These are phyloP conservation scores for Drosophila nikananu DNA, from an alignment of 1,140 invertebrate species.

Conservation along the genomic window DNA sequence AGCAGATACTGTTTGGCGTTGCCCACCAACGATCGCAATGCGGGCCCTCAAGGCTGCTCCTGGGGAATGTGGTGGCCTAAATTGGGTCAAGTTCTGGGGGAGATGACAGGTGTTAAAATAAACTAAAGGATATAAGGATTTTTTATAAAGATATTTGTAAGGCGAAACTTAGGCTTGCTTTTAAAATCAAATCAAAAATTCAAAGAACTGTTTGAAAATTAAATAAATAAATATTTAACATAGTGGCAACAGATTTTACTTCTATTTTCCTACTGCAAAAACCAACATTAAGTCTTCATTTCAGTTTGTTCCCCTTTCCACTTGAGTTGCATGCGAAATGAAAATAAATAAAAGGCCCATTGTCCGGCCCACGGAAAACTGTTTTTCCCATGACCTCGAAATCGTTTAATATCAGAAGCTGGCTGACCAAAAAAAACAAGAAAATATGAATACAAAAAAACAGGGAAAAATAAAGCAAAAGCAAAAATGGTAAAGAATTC, in stretches of 20 bases:
- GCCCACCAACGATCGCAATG: slow-evolving; percentile 35
- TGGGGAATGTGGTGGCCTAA: background rate
- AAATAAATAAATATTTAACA: background rate
- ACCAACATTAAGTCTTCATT: background rate
- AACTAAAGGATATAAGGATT: background rate
- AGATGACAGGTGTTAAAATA: background rate
- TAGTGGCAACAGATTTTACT: no score
- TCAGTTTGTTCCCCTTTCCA: slow-evolving; percentile 3
- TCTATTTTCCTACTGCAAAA: background rate
- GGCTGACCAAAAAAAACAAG: slow-evolving; percentile 38
- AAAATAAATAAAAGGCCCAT: slow-evolving; percentile 63
- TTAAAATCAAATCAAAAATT: background rate
- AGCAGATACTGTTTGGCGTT: slow-evolving; percentile 44
- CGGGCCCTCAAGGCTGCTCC: slow-evolving; percentile 14
- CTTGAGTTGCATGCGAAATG: slow-evolving; percentile 53
- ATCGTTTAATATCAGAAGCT: slow-evolving; percentile 60
- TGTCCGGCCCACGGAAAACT: slow-evolving; percentile 39
- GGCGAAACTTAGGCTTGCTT: background rate
- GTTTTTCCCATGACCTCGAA: slow-evolving; percentile 81
- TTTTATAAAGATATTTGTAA: background rate
- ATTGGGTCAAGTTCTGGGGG: slow-evolving; percentile 34
- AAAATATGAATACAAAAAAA: background rate
- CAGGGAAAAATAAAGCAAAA: slow-evolving; percentile 19
- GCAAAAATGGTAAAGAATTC: slow-evolving; percentile 49
- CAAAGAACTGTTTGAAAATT: no score